Percentiles rank a stretch among this genome's conserved stretches.
Evolutionary conservation across 2,888 invertebrate genomes (phyloP).

Genomic region (Andrena praecox): DNA sequence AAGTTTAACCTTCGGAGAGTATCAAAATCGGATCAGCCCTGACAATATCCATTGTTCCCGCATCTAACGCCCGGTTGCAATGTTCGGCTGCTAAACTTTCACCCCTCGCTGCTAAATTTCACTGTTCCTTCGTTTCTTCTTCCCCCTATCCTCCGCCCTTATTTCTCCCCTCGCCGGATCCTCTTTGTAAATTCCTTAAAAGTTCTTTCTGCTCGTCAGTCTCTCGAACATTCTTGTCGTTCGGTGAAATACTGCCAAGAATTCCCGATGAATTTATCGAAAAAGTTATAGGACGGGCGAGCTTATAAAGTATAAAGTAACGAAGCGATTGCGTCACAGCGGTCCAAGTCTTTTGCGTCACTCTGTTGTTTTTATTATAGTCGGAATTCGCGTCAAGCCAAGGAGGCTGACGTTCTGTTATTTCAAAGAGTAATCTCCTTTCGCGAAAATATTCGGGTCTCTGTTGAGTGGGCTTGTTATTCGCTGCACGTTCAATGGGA

Average conservation of each 20-base stretch:
- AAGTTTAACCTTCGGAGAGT: slow-evolving; percentile 33
- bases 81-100: neutral
- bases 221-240: neutral
- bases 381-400: neutral
- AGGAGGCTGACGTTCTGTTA: slow-evolving; percentile 30
- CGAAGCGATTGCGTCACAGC: neutral
- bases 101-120: neutral
- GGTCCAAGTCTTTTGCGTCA: neutral
- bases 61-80: neutral
- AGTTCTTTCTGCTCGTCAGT: neutral
- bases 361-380: slow-evolving; percentile 6
- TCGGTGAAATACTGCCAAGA: neutral
- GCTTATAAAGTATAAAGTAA: neutral
- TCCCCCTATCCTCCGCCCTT: neutral
- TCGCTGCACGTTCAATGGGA: slow-evolving; percentile 54
- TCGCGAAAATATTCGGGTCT: slow-evolving; percentile 45
- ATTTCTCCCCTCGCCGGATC: neutral
- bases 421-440: slow-evolving; percentile 44
- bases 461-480: slow-evolving; percentile 43
- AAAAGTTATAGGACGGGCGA: neutral
- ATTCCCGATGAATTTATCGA: slow-evolving; percentile 4
- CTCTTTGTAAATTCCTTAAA: slow-evolving; percentile 2
- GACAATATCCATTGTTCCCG: slow-evolving; percentile 18
- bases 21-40: slow-evolving; percentile 42
- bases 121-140: neutral